These are phyloP conservation scores for Zalophus californianus DNA, from an alignment of 2,797 vertebrate genomes.

Conservation along the genomic window DNA sequence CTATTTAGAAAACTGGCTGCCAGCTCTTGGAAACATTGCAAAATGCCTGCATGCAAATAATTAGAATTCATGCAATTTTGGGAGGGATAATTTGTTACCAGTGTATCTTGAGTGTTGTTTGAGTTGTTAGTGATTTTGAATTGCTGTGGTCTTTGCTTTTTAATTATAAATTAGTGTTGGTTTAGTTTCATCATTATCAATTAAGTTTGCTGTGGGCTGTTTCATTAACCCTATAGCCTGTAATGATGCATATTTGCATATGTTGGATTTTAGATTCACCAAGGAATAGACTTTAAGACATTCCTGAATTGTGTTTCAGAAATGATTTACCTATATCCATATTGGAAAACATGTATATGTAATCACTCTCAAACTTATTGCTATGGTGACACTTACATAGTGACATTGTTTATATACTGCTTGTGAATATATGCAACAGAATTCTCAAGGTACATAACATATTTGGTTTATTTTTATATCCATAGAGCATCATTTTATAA, in stretches of 20 bases:
- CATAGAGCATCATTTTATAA: background rate
- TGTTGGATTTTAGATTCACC: slow-evolving; percentile 9
- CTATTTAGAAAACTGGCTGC: slow-evolving; percentile 48
- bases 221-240: slow-evolving; percentile 55
- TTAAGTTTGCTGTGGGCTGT: slow-evolving; percentile 38
- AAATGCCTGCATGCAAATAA: slow-evolving; percentile 41
- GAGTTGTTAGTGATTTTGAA: slow-evolving; percentile 65
- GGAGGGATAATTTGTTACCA: slow-evolving; percentile 59
- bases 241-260: slow-evolving; percentile 25
- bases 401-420: background rate
- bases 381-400: background rate
- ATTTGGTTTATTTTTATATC: slow-evolving; percentile 23
- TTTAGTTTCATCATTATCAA: slow-evolving; percentile 70
- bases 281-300: background rate
- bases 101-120: slow-evolving; percentile 60
- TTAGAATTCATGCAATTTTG: slow-evolving; percentile 38
- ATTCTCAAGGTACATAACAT: background rate
- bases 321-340: background rate
- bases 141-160: slow-evolving; percentile 69
- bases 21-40: slow-evolving; percentile 26
- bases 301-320: background rate
- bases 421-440: background rate
- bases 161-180: slow-evolving; percentile 71
- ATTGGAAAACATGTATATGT: background rate
- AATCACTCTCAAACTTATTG: background rate